phyloP scores from a whole-genome alignment of 2,888 invertebrate genomes.

The Tiphia femorata region DNA sequence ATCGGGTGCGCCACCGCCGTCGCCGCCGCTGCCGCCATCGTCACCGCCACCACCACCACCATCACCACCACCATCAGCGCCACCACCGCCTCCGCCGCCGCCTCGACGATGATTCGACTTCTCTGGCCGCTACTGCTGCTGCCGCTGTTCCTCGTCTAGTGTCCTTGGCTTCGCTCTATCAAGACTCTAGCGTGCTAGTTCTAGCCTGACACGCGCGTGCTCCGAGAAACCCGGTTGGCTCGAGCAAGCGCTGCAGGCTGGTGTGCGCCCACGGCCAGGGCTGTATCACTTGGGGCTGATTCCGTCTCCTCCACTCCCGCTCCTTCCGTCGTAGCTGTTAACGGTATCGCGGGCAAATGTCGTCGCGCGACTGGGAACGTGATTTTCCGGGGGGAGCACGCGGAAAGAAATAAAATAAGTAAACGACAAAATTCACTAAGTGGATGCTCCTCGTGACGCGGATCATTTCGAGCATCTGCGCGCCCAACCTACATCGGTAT shows the following conservation, averaged over 20 bases:
- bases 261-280: conserved; percentile 49
- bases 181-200: conserved; percentile 42
- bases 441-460: too few relatives aligned
- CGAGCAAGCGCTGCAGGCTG: conserved; percentile 25
- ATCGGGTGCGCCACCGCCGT: background rate
- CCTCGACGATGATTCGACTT: conserved; percentile 40
- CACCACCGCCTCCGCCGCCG: conserved; percentile 2
- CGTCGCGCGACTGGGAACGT: too few relatives aligned
- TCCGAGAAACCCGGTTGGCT: conserved; percentile 40
- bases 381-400: too few relatives aligned
- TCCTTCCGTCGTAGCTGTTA: too few relatives aligned
- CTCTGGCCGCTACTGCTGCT: conserved; percentile 19
- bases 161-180: conserved; percentile 55
- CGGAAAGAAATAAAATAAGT: too few relatives aligned
- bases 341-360: too few relatives aligned
- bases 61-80: background rate
- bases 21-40: background rate
- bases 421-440: too few relatives aligned
- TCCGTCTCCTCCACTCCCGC: conserved; percentile 23
- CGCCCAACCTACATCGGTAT: too few relatives aligned
- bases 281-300: conserved; percentile 46
- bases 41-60: background rate
- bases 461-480: too few relatives aligned
- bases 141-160: conserved; percentile 28
- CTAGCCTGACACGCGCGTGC: conserved; percentile 34